A percentile compares a stretch with the other conserved stretches of the same genome.
These are phyloP conservation scores for Pyrgus malvae DNA, from an alignment of 2,888 invertebrate genomes.

Conservation along the genomic window DNA sequence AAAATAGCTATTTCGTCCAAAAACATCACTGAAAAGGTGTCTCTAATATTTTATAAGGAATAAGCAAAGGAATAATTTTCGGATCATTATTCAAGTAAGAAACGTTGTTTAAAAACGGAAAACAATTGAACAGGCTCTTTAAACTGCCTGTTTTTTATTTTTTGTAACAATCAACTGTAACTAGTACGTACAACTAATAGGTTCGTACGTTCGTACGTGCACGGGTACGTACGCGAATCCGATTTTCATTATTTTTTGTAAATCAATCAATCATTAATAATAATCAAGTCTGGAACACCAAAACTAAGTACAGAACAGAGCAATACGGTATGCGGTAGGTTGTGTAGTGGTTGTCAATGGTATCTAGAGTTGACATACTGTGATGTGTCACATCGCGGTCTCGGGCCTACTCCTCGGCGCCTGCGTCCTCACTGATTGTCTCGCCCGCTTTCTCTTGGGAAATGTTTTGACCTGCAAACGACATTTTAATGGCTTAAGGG, in stretches of 20 bases:
- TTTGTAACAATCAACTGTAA: too few species aligned
- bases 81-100: too few species aligned
- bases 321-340: constrained; percentile 25
- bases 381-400: constrained; percentile 58
- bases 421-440: constrained; percentile 76
- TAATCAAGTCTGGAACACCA: constrained; percentile 9
- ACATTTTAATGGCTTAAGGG: not conserved
- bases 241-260: not conserved
- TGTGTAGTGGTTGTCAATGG: constrained; percentile 57
- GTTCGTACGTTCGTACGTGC: too few species aligned
- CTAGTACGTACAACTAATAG: too few species aligned
- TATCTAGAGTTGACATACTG: constrained; percentile 79
- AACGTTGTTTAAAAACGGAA: too few species aligned
- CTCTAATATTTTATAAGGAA: too few species aligned
- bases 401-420: constrained; percentile 69
- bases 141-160: too few species aligned
- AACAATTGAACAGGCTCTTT: too few species aligned
- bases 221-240: too few species aligned
- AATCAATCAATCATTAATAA: not conserved
- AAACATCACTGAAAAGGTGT: too few species aligned
- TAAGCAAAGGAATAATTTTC: too few species aligned
- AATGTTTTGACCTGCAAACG: constrained; percentile 75
- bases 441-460: constrained; percentile 80
- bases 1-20: too few species aligned
- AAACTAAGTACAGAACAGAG: constrained; percentile 10